Evolutionary conservation across 2,797 vertebrate genomes (phyloP), one percentile per base, ranked within the genome.

Genomic region (Psittacula derbiana): DNA sequence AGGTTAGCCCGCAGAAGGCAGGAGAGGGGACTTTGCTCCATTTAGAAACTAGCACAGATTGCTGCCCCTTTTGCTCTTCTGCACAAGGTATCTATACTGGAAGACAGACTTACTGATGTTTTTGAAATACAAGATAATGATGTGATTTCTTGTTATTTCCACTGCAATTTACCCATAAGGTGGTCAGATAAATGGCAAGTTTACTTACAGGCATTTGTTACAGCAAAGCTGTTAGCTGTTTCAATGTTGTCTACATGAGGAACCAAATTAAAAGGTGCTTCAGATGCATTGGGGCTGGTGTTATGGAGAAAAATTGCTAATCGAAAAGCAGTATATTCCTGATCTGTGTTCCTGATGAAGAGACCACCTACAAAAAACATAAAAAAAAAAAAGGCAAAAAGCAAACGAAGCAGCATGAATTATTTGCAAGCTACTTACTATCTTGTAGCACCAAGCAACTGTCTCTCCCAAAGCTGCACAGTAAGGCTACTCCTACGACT

Each of bases 271-370:
- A 99, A 99, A 96, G 99, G 99, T 90, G 99, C 99, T 98, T 99
- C 99, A 0, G 99, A 99, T 75, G 98, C 99, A 88, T 99, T 99
- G 74, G 99, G 99, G 98, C 99, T 99, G 98, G 99, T 99, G 98
- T 99, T 99, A 98, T 99, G 99, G 96, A 99, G 99, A 98, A 99
- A 99, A 98, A 99, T 99, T 90, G 99, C 99, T 98, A 99, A 98
- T 90, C 99, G 99, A 96, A 99, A 99, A 93, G 99, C 99, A 94
- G 99, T 99, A 97, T 99, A 99, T 98, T 99, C 99, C 99, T 99
- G 99, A 98, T 99, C 99, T 97, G 99, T 99, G 98, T 99, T 99
- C 98, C 99, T 98, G 98, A 99, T 99, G 98, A 99, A 99, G 98
- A 99, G 98, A 95, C 99, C 99, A 98, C 98, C 98, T 98, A 98